Evolutionary conservation across 64 coral and sea anemone species (phyloP), one percentile per base, ranked within the genome.

Genomic region (Trachythela sp.): DNA sequence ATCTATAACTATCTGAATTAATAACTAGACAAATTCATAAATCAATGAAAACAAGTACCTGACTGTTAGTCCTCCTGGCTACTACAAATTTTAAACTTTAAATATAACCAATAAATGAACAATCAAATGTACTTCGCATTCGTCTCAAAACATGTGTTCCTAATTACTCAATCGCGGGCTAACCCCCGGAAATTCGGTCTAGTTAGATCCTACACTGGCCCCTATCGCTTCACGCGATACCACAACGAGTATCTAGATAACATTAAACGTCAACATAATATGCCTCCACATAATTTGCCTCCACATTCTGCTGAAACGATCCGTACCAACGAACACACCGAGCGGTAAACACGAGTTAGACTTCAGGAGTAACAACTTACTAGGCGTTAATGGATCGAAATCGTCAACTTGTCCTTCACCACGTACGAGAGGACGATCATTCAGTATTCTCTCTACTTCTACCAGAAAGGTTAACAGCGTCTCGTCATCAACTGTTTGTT

Each of bases 261-360:
- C 15, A 17, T 2, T 17, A 20, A 94, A 68, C 72, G 58, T 48
- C 83, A 87, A 88, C 92, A 94, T 39, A 94, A 94, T 26, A 54
- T 40, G 24, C 84, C 43, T 17, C 87, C 87, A 54, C 89, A 39
- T 26, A 40, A 36, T 36, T 85, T 85, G 84, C 36, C 84, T 85
- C 84, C 84, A 85, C 27, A 20, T 58, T 77, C 40, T 35, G 5
- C 20, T 70, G 24, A 70, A 77, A 77, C 7, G 71, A 36, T 77
- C 71, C 4, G 71, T 38, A 35, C 71, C 71, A 32, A 77, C 71
- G 71, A 77, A 77, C 29, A 77, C 71, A 9, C 71, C 71, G 71
- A 39, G 90, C 15, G 59, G 80, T 14, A 68, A 13, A 68, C 37
- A 67, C 58, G 20, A 41, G 67, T 91, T 86, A 0, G 77, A 40